Evolutionary conservation across 2,797 vertebrate genomes (phyloP).

Genomic region (Falco rusticolus): DNA sequence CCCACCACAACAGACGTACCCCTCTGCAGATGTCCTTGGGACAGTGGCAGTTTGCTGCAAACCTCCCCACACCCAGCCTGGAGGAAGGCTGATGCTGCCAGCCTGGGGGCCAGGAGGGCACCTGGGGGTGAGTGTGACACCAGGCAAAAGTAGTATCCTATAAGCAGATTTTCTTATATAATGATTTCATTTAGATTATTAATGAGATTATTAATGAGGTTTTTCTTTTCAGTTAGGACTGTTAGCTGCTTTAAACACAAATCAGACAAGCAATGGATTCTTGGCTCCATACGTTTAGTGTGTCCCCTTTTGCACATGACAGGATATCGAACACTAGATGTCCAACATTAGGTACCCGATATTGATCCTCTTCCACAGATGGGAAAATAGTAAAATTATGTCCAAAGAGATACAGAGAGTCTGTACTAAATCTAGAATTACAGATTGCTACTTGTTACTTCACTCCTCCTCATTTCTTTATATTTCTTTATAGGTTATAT

Average conservation of each 20-base stretch:
- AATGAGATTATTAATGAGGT: background rate
- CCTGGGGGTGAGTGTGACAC: background rate
- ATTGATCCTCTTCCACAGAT: background rate
- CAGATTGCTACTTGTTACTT: background rate
- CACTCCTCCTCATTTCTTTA: background rate
- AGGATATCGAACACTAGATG: accelerated
- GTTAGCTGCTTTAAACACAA: background rate
- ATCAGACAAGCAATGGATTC: background rate
- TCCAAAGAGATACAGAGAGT: background rate
- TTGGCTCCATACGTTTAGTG: background rate
- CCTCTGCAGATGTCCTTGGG: background rate
- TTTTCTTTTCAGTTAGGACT: background rate
- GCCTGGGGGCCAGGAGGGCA: background rate
- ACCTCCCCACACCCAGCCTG: accelerated
- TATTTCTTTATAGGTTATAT: background rate
- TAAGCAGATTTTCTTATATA: background rate
- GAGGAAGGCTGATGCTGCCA: background rate
- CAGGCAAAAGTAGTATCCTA: background rate
- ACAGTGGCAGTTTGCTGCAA: accelerated
- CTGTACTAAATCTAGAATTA: background rate
- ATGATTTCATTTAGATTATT: background rate
- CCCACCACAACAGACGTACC: accelerated
- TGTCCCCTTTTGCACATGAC: background rate
- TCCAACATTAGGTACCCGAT: background rate
- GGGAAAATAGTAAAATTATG: background rate